Conservation (phyloP, 2,797 vertebrate genomes). For the Chelidonichthys spinosus region DNA sequence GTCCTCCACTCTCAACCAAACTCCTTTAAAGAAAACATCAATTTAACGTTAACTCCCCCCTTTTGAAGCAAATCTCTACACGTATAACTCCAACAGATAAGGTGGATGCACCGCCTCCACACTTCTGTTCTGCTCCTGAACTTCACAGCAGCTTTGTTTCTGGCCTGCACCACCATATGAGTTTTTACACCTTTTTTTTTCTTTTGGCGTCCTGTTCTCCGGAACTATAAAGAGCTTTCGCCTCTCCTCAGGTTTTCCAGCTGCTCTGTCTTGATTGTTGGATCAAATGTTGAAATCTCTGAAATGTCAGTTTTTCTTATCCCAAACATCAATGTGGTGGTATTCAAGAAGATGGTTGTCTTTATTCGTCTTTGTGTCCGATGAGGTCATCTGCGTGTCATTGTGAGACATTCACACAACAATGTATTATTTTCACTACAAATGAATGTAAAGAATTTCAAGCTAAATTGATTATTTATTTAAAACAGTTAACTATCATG, state of each 20-base stretch:
- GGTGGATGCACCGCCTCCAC: constrained; percentile 20
- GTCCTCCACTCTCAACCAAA: neutral
- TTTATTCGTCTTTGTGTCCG: neutral
- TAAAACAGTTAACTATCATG: neutral
- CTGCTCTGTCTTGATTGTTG: neutral
- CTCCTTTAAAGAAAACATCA: neutral
- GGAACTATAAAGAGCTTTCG: neutral
- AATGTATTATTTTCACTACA: neutral
- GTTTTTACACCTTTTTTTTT: neutral
- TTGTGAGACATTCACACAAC: neutral
- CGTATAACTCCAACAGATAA: neutral
- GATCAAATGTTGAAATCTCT: neutral
- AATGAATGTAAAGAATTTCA: neutral
- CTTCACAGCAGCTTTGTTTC: constrained; percentile 25
- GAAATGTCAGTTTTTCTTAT: neutral
- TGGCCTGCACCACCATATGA: neutral
- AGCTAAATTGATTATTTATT: neutral
- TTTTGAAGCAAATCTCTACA: neutral
- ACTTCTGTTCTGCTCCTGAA: constrained; percentile 17
- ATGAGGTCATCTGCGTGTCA: neutral
- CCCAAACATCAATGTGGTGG: neutral
- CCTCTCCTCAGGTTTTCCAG: neutral
- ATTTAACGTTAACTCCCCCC: neutral
- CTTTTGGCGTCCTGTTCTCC: no score
- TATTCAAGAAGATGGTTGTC: neutral